Base-by-base conservation (phyloP, 2,113 vertebrate genomes). In the Eleginops maclovinus region DNA sequence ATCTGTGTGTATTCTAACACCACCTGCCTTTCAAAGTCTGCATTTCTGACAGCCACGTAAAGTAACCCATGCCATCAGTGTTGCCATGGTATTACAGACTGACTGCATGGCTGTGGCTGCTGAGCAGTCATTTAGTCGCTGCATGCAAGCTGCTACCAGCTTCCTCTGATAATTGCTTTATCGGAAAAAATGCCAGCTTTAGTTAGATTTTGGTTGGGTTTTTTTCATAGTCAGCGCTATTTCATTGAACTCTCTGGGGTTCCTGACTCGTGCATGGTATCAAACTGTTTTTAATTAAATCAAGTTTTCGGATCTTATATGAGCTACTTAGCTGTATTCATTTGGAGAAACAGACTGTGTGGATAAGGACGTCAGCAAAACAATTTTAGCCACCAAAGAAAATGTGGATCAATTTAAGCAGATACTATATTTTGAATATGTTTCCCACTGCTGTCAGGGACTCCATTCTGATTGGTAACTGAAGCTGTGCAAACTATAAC, bases 71-170 rank as follows among this genome's bases (percentile, higher is more conserved):
- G 84, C 87, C 88, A 78, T 83, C 85, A 72, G 77, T 74, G 91
- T 92, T 93, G 87, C 89, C 88, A 93, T 90, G 88, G 88, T 58
- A 81, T 75, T 70, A 72, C 81, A 86, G 81, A 82, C 82, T 85
- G 46, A 9, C 77, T 40, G 85, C 83, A 91, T 81, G 84, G 79
- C 75, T 86, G 77, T 73, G 75, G 79, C 89, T 86, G 78, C 89
- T 88, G 61, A 77, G 82, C 83, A 83, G 80, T 87, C 86, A 91
- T 91, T 85, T 67, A 86, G 87, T 85, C 70, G 16, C 89, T 86
- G 89, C 88, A 87, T 89, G 89, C 86, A 82, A 88, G 84, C 81
- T 84, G 87, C 78, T 78, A 83, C 83, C 85, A 85, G 88, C 86
- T 80, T 83, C 63, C 79, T 88, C 72, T 88, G 78, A 88, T 87